Percentiles rank a stretch among this genome's conserved stretches.
phyloP scores from a whole-genome alignment of 92 coral and sea anemone genomes.

The Zoanthus sociatus region DNA sequence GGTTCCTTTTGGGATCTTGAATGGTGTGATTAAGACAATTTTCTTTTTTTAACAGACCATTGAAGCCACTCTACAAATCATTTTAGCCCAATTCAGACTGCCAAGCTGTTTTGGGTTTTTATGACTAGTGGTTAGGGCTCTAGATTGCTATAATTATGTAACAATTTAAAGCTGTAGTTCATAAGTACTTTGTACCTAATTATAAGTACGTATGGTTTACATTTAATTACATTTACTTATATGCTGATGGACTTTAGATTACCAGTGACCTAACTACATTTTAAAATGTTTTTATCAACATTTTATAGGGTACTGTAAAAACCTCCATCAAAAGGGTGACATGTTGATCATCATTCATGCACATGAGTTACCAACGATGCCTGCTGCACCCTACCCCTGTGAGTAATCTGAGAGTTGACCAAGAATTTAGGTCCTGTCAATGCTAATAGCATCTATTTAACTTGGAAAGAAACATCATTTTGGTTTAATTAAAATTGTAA shows the following conservation, averaged over 20 bases:
- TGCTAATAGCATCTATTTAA: too few species aligned
- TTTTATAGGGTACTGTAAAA: slow-evolving; percentile 67
- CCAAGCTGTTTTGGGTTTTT: background rate
- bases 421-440: background rate
- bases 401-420: slow-evolving; percentile 20
- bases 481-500: too few species aligned
- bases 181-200: too few species aligned
- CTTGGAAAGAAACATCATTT: too few species aligned
- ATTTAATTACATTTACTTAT: too few species aligned
- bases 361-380: slow-evolving; percentile 85
- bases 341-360: slow-evolving; percentile 79
- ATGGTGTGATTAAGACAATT: background rate
- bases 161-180: too few species aligned
- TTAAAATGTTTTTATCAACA: background rate
- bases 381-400: slow-evolving; percentile 93
- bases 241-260: too few species aligned
- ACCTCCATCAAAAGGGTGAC: slow-evolving; percentile 73
- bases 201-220: too few species aligned
- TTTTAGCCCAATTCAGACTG: background rate
- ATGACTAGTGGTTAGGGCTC: background rate
- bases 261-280: too few species aligned
- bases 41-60: slow-evolving; percentile 3
- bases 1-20: background rate
- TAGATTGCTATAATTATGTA: too few species aligned
- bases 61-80: background rate